These are phyloP conservation scores for Daktulosphaira vitifoliae DNA, from an alignment of 1,140 invertebrate genomes.

Conservation along the genomic window DNA sequence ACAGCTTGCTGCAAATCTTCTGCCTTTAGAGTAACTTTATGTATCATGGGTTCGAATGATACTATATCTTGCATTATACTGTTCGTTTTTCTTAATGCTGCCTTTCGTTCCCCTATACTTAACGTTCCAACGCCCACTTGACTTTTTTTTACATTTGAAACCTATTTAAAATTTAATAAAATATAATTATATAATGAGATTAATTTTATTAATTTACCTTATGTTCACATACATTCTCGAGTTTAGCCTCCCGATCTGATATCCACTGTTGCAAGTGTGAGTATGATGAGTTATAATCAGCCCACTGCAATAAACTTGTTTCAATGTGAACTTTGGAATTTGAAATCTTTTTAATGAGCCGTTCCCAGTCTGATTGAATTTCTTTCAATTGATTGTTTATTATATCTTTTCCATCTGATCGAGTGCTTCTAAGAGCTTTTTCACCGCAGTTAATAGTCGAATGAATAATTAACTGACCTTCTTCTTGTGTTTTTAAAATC, in stretches of 20 bases:
- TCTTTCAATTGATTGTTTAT: conserved; percentile 83
- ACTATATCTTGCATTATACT: conserved; percentile 91
- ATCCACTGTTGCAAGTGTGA: conserved; percentile 90
- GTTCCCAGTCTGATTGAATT: conserved; percentile 86
- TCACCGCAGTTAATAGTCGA: conserved; percentile 85
- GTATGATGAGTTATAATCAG: conserved; percentile 88
- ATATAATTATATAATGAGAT: neutral
- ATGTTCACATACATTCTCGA: conserved; percentile 85
- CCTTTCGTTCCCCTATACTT: conserved; percentile 74
- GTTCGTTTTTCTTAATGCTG: conserved; percentile 79
- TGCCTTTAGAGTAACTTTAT: conserved; percentile 82
- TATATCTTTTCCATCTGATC: conserved; percentile 78
- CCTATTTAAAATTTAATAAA: neutral
- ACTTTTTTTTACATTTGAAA: conserved; percentile 59
- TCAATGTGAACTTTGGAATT: conserved; percentile 87
- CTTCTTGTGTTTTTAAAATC: conserved; percentile 70
- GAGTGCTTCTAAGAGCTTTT: conserved; percentile 77
- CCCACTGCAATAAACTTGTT: conserved; percentile 85
- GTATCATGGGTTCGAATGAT: conserved; percentile 90
- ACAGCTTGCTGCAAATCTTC: conserved; percentile 77
- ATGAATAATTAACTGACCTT: conserved; percentile 83
- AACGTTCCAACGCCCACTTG: conserved; percentile 60
- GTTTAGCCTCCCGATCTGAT: conserved; percentile 82
- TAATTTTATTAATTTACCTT: conserved; percentile 47
- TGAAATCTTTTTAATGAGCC: conserved; percentile 82